Conservation (phyloP, 2,113 vertebrate species). For the Sinocyclocheilus maitianheensis region DNA sequence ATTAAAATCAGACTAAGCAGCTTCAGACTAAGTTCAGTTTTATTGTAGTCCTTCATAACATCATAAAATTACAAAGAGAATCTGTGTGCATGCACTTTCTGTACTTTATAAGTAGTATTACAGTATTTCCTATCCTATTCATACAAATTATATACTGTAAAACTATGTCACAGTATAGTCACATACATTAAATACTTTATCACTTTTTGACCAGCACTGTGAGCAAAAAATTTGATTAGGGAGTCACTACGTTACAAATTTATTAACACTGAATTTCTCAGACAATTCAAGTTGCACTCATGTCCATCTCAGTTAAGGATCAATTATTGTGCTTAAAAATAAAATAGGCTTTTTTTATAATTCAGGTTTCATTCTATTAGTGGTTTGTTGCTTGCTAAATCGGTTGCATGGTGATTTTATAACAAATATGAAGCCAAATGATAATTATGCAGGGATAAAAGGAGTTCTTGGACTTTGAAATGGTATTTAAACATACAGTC, state of each 20-base stretch:
- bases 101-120: background rate
- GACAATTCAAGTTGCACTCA: no score
- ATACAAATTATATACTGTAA: background rate
- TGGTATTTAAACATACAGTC: background rate
- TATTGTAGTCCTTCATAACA: no score
- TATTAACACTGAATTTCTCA: slow-evolving; percentile 2
- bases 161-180: background rate
- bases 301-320: background rate
- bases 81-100: no score
- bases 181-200: slow-evolving; percentile 44
- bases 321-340: background rate
- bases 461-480: background rate
- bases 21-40: background rate
- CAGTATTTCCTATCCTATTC: background rate
- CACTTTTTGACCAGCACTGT: slow-evolving; percentile 50
- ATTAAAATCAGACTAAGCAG: background rate
- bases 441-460: background rate
- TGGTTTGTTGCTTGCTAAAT: background rate
- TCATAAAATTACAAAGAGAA: background rate
- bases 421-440: background rate
- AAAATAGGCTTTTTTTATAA: background rate
- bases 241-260: slow-evolving; percentile 48
- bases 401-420: background rate
- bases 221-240: slow-evolving; percentile 73
- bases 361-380: background rate